Percentiles rank a stretch among this genome's conserved stretches.
Evolutionary conservation across 2,888 invertebrate genomes (phyloP).

Genomic region (Coenonympha glycerion): DNA sequence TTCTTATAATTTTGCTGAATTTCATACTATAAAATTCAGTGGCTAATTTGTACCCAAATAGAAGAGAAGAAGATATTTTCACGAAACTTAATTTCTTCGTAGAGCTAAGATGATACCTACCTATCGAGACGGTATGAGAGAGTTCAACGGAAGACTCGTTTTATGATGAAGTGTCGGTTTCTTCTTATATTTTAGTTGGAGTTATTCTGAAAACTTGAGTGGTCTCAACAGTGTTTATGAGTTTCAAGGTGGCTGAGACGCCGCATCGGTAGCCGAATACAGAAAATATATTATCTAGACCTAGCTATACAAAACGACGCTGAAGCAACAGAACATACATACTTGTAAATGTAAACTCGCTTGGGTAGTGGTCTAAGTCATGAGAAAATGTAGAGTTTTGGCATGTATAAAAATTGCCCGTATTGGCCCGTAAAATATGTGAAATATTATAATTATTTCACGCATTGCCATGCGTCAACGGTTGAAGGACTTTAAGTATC

Average conservation of each 20-base stretch:
- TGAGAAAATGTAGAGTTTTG: constrained; percentile 9
- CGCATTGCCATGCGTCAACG: too few species aligned
- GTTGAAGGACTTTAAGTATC: too few species aligned
- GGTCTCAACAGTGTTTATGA: constrained; percentile 40
- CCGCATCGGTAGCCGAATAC: constrained; percentile 41
- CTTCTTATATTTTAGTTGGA: constrained; percentile 27
- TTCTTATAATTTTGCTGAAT: too few species aligned
- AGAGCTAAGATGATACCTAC: neutral
- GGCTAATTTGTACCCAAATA: too few species aligned
- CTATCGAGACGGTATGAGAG: neutral
- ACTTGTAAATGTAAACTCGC: constrained; percentile 18
- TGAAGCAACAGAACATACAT: too few species aligned
- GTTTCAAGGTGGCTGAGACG: constrained; percentile 40
- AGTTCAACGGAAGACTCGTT: constrained; percentile 12
- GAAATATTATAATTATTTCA: too few species aligned
- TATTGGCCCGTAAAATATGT: too few species aligned
- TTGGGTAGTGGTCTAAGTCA: constrained; percentile 29
- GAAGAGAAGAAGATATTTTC: too few species aligned
- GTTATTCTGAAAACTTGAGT: constrained; percentile 42
- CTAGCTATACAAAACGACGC: too few species aligned
- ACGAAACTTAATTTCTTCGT: constrained; percentile 6
- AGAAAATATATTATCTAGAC: too few species aligned
- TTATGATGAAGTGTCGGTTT: constrained; percentile 14
- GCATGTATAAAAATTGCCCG: too few species aligned
- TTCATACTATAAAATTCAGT: too few species aligned